phyloP scores from a whole-genome alignment of 2,113 vertebrate genomes.

The Ptychochromis oligacanthus region DNA sequence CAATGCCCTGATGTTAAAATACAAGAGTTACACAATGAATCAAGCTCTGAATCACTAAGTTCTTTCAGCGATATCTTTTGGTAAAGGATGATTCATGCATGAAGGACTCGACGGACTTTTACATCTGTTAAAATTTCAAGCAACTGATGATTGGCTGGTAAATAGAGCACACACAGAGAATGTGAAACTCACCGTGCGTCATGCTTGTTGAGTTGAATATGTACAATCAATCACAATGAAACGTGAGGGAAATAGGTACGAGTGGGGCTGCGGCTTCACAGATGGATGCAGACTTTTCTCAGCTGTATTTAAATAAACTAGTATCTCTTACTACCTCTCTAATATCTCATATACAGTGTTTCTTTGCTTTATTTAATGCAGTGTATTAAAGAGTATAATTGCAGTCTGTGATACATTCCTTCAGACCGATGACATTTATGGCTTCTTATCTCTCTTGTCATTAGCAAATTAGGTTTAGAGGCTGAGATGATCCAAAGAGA shows the following conservation, averaged over 20 bases:
- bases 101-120: conserved; percentile 9
- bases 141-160: background rate
- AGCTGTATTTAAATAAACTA: conserved; percentile 29
- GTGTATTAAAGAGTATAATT: conserved; percentile 65
- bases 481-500: conserved; percentile 58
- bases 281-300: background rate
- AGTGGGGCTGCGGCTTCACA: background rate
- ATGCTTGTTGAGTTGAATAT: conserved; percentile 13
- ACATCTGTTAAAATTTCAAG: conserved; percentile 14
- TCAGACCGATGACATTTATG: conserved; percentile 75
- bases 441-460: conserved; percentile 74
- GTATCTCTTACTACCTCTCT: conserved; percentile 31
- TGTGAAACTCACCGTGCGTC: background rate
- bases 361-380: conserved; percentile 50
- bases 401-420: conserved; percentile 74
- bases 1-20: background rate
- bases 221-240: background rate
- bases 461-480: conserved; percentile 79
- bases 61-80: background rate
- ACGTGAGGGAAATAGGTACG: background rate
- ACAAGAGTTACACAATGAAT: background rate
- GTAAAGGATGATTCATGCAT: background rate
- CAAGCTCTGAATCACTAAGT: conserved; percentile 3
- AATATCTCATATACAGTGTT: conserved; percentile 30
- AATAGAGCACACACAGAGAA: background rate